phyloP scores from a whole-genome alignment of 1,140 invertebrate species.

The Pseudomyrmex concolor region DNA sequence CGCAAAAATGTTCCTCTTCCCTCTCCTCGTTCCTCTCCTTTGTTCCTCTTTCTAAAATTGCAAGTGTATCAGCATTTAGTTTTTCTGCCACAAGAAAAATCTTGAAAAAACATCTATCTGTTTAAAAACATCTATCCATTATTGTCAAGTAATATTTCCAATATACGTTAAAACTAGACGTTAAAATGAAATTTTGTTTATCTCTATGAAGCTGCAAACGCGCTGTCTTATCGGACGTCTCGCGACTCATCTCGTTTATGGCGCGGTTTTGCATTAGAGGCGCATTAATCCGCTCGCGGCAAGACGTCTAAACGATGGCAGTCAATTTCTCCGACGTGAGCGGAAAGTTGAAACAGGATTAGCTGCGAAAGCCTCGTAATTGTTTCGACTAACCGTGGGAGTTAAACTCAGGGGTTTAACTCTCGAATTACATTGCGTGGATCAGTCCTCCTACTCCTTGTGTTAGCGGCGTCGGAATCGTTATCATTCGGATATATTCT shows the following conservation, averaged over 20 bases:
- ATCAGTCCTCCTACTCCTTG: slow-evolving; percentile 2
- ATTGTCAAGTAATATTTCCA: no score
- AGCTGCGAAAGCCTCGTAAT: slow-evolving; percentile 47
- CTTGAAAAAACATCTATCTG: no score
- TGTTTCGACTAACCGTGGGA: slow-evolving; percentile 27
- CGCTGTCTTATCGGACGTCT: neutral
- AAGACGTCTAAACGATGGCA: slow-evolving; percentile 12
- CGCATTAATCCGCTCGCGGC: slow-evolving; percentile 31
- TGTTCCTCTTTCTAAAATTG: neutral
- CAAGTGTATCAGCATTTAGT: neutral
- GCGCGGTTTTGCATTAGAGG: slow-evolving; percentile 36
- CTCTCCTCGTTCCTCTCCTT: no score
- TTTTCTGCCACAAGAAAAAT: no score
- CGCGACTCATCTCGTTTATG: neutral
- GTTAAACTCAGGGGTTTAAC: slow-evolving; percentile 33
- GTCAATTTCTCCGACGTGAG: slow-evolving; percentile 41
- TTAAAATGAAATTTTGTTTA: no score
- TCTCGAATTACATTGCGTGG: slow-evolving; percentile 31
- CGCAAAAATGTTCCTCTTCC: neutral
- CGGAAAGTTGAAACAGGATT: slow-evolving; percentile 49
- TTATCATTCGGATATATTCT: slow-evolving; percentile 48
- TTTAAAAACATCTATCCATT: no score
- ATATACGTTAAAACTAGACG: no score
- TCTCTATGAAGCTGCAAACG: neutral
- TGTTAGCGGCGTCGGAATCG: slow-evolving; percentile 13